Conservation (phyloP, 1,140 invertebrate genomes). For the Medauroidea extradentata region DNA sequence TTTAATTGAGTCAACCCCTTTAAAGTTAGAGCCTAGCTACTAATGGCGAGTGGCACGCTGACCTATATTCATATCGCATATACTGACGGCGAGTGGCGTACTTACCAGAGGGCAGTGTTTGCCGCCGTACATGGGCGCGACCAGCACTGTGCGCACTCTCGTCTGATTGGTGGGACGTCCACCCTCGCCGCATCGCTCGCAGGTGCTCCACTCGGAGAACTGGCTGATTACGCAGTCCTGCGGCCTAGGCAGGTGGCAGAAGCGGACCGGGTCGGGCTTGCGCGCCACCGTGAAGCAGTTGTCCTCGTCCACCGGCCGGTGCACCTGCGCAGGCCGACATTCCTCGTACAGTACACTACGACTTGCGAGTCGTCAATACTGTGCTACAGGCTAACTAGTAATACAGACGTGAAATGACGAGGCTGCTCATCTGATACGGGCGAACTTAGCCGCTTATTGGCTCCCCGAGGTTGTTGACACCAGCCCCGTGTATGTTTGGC, state of each 20-base stretch:
- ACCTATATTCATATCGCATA: too few species aligned
- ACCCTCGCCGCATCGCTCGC: background rate
- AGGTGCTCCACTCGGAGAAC: constrained; percentile 30
- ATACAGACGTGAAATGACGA: too few species aligned
- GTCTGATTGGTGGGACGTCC: constrained; percentile 3
- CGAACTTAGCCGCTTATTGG: too few species aligned
- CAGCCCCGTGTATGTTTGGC: too few species aligned
- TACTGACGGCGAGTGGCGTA: background rate
- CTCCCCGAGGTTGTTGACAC: too few species aligned
- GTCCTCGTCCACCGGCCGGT: constrained; percentile 31
- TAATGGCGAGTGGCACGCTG: too few species aligned
- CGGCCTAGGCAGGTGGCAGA: constrained; percentile 29
- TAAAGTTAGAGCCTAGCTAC: too few species aligned
- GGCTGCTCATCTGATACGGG: too few species aligned
- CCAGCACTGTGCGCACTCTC: constrained; percentile 23
- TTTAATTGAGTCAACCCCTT: too few species aligned
- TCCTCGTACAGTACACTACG: background rate
- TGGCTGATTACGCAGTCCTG: constrained; percentile 38
- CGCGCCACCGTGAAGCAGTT: constrained; percentile 32
- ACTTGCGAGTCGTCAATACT: too few species aligned
- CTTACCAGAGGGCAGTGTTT: constrained; percentile 33
- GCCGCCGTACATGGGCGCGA: constrained; percentile 33
- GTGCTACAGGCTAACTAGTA: too few species aligned
- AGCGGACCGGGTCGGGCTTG: constrained; percentile 26
- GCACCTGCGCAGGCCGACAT: constrained; percentile 16